phyloP scores from a whole-genome alignment of 2,797 vertebrate genomes.

The Eremophila alpestris region DNA sequence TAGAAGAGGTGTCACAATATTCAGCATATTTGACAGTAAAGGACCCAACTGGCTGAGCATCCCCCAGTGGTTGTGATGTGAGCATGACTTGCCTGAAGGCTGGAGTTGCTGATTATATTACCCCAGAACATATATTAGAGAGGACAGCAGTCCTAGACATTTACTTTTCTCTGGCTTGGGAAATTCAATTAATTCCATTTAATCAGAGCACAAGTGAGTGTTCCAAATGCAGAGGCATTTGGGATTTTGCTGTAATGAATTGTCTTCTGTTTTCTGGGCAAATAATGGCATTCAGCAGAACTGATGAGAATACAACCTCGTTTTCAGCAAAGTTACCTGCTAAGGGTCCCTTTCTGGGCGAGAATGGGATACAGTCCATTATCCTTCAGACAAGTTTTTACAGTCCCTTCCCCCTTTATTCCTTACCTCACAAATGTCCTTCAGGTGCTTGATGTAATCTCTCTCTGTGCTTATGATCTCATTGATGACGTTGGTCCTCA shows the following conservation, averaged over 20 bases:
- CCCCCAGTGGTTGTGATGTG: background rate
- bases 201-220: background rate
- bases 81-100: background rate
- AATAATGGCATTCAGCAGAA: background rate
- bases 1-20: background rate
- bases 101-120: background rate
- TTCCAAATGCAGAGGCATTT: background rate
- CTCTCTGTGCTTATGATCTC: constrained; percentile 96
- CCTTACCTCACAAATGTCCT: constrained; percentile 94
- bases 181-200: constrained; percentile 38
- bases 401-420: background rate
- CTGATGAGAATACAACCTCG: background rate
- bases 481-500: constrained; percentile 96
- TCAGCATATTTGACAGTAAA: background rate
- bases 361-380: background rate
- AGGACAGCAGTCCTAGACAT: constrained; percentile 13
- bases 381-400: background rate
- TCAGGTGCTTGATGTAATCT: constrained; percentile 96
- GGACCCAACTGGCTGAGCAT: background rate
- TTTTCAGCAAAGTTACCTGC: background rate
- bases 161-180: constrained; percentile 7
- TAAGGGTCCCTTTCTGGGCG: background rate
- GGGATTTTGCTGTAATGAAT: background rate
- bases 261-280: background rate
- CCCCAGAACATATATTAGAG: background rate